Base-by-base conservation (phyloP, 2,797 vertebrate genomes). In the Cygnus olor region DNA sequence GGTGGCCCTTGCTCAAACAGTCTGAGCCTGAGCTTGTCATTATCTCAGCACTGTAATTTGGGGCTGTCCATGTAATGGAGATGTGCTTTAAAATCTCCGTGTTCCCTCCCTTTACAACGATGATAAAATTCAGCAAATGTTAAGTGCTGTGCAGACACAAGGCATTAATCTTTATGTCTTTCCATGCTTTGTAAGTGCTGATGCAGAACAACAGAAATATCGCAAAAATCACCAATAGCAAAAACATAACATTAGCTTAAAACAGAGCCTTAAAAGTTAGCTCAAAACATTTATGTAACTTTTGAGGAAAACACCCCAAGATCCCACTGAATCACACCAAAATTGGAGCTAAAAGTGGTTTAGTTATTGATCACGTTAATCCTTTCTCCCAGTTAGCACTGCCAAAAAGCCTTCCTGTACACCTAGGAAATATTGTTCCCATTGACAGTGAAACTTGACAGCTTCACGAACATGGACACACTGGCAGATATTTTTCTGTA, bases 271-370 rank as follows among this genome's bases (percentile, higher is more conserved):
- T 19, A 20, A 28, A 87, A 45, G n/a, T 18, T 36, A 42, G 57
- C 61, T 49, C 80, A 1, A 77, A 74, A 9, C 42, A 65, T 14
- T 61, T 61, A 32, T 28, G 21, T 42, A 9, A 21, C 54, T 11
- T 66, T 25, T 40, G 54, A 79, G 21, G 42, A 18, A 45, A 88
- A 38, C 5, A 69, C 2, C 56, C 25, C 56, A 19, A 51, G 7
- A 28, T 49, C 49, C 6, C 12, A 38, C n/a, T 2, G 27, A 71
- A 21, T 80, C 22, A 16, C 14, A 14, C 10, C 45, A 11, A 78
- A 72, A 70, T 1, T 0, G 0, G 34, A 58, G n/a, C 20, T 82
- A n/a, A 18, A 82, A 69, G 27, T 1, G 0, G 20, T 6, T 70
- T 66, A 32, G 21, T 0, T 51, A 85, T 73, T 40, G 81, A 49